These are phyloP conservation scores for Muraenolepis orangiensis DNA, from an alignment of 2,797 vertebrate species.

Conservation along the genomic window DNA sequence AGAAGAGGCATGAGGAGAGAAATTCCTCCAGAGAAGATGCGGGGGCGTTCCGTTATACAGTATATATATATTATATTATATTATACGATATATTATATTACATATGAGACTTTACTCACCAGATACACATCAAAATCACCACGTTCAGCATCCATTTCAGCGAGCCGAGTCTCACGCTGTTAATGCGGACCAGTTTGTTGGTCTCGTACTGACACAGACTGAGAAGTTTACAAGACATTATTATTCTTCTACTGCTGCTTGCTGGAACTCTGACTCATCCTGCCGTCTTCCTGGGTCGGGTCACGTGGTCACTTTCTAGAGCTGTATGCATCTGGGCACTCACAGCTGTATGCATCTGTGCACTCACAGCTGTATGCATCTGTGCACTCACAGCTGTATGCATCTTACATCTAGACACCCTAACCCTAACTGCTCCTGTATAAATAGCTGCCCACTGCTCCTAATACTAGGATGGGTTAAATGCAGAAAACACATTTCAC, in stretches of 20 bases:
- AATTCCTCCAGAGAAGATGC: too few relatives aligned
- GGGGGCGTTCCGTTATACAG: slow-evolving; percentile 14
- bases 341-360: neutral
- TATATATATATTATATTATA: too few relatives aligned
- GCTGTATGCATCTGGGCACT: neutral
- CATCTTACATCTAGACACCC: too few relatives aligned
- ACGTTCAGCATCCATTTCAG: slow-evolving; percentile 72
- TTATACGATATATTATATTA: neutral
- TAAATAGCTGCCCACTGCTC: too few relatives aligned
- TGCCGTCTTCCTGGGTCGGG: slow-evolving; percentile 42
- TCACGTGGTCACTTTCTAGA: slow-evolving; percentile 50
- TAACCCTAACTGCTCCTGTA: too few relatives aligned
- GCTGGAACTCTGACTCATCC: slow-evolving; percentile 41
- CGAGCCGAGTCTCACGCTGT: slow-evolving; percentile 70
- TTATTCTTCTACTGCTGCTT: neutral
- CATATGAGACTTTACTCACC: slow-evolving; percentile 65
- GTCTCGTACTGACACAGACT: slow-evolving; percentile 74
- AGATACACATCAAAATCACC: slow-evolving; percentile 65
- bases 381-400: neutral
- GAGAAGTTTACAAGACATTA: slow-evolving; percentile 52
- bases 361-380: neutral
- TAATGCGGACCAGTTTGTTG: slow-evolving; percentile 71
- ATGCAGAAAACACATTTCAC: too few relatives aligned
- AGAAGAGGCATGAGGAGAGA: too few relatives aligned
- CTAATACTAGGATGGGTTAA: too few relatives aligned